phyloP scores from a whole-genome alignment of 1,140 invertebrate genomes.

The Marisa cornuarietis region DNA sequence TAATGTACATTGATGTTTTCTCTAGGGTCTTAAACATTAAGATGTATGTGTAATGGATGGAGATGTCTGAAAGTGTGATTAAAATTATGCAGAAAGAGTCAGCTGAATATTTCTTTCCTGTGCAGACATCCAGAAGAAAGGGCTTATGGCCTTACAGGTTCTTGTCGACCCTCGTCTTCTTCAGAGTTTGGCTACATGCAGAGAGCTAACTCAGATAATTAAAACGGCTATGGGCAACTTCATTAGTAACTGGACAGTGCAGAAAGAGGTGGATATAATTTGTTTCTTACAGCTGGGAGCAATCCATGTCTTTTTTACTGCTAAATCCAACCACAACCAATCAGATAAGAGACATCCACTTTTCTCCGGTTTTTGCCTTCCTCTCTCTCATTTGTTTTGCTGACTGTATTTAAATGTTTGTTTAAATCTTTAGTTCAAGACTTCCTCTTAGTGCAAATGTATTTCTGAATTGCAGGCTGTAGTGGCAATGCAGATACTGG shows the following conservation, averaged over 20 bases:
- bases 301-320: not conserved
- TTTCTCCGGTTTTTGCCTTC: not conserved
- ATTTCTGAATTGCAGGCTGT: slow-evolving; percentile 37
- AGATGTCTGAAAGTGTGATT: no score
- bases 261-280: slow-evolving; percentile 40
- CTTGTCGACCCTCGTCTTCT: slow-evolving; percentile 33
- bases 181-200: slow-evolving; percentile 28
- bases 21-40: not conserved
- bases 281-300: no score
- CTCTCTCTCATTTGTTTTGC: not conserved
- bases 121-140: slow-evolving; percentile 54
- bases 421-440: not conserved
- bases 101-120: no score
- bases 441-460: not conserved
- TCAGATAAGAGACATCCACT: not conserved
- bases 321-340: not conserved
- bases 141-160: slow-evolving; percentile 48
- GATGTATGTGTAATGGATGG: no score
- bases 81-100: no score
- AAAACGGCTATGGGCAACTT: slow-evolving; percentile 35
- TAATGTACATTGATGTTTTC: not conserved
- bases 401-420: no score
- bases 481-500: slow-evolving; percentile 51
- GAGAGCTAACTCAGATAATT: slow-evolving; percentile 34
- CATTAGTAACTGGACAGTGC: slow-evolving; percentile 25